Conservation (phyloP, 2,113 vertebrate genomes). For the Pelodiscus sinensis region DNA sequence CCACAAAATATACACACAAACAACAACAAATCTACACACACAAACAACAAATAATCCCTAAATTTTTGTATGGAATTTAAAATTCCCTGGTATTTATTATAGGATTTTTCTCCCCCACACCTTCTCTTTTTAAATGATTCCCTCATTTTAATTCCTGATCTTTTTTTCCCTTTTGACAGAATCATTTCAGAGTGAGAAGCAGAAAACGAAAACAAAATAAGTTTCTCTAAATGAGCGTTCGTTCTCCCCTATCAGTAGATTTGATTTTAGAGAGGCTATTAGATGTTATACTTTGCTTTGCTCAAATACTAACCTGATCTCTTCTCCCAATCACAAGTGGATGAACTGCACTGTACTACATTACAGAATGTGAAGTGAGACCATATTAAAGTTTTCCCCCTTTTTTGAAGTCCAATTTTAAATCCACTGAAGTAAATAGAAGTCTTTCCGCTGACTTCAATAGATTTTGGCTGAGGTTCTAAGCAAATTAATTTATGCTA, state of each 20-base stretch:
- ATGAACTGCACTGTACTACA: fast-evolving
- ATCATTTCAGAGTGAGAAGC: not conserved
- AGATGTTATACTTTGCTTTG: not conserved
- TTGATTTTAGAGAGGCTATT: fast-evolving
- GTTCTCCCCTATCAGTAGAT: not conserved
- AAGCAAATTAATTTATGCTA: not conserved
- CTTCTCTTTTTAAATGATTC: fast-evolving
- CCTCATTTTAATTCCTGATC: not conserved
- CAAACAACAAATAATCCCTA: not conserved
- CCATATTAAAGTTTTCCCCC: fast-evolving
- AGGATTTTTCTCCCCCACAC: not conserved
- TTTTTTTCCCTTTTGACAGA: not conserved
- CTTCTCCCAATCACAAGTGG: fast-evolving
- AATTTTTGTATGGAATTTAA: not conserved
- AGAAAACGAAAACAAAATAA: not conserved
- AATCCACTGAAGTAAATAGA: not conserved
- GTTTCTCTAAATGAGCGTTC: fast-evolving
- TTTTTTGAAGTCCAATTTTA: not conserved
- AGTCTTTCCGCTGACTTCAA: fast-evolving
- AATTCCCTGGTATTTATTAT: not conserved
- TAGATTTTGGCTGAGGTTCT: not conserved
- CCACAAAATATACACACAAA: not conserved
- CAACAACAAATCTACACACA: too few species aligned
- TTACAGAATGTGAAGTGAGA: not conserved
- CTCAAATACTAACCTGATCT: not conserved